Evolutionary conservation across 2,797 vertebrate species (phyloP).

Genomic region (Liparis tanakae): DNA sequence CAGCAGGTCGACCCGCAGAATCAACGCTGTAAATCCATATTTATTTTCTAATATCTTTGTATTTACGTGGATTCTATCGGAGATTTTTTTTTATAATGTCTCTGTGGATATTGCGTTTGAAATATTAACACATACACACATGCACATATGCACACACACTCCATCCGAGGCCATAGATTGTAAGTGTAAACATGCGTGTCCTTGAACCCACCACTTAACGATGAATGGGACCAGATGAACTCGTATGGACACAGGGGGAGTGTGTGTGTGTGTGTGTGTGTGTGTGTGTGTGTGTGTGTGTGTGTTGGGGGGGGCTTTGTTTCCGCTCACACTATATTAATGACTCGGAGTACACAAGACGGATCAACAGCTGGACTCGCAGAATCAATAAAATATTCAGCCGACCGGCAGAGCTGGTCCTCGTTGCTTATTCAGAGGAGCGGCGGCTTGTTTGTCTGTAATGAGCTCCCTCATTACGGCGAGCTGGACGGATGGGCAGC

Average conservation of each 20-base stretch:
- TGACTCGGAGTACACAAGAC: constrained; percentile 73
- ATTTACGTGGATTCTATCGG: not conserved
- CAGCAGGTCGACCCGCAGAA: not conserved
- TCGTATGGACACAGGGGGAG: constrained; percentile 16
- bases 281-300: no score
- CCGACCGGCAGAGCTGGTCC: constrained; percentile 48
- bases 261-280: no score
- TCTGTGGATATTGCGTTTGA: not conserved
- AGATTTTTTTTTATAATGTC: not conserved
- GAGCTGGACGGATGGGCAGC: constrained; percentile 55
- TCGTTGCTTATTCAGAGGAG: constrained; percentile 78
- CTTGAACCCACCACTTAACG: constrained; percentile 35
- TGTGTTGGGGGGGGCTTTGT: constrained; percentile 57
- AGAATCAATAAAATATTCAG: constrained; percentile 80
- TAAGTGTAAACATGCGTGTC: constrained; percentile 18
- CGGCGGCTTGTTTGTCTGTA: constrained; percentile 75
- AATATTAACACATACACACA: not conserved
- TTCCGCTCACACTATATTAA: constrained; percentile 74
- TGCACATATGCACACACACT: not conserved
- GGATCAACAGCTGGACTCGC: constrained; percentile 74
- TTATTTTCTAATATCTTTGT: not conserved
- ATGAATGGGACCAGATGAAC: constrained; percentile 67
- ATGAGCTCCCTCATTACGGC: constrained; percentile 84
- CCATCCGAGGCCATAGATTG: constrained; percentile 20
- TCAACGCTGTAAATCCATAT: not conserved